Conservation (phyloP, 2,113 vertebrate genomes). For the Aptenodytes forsteri region DNA sequence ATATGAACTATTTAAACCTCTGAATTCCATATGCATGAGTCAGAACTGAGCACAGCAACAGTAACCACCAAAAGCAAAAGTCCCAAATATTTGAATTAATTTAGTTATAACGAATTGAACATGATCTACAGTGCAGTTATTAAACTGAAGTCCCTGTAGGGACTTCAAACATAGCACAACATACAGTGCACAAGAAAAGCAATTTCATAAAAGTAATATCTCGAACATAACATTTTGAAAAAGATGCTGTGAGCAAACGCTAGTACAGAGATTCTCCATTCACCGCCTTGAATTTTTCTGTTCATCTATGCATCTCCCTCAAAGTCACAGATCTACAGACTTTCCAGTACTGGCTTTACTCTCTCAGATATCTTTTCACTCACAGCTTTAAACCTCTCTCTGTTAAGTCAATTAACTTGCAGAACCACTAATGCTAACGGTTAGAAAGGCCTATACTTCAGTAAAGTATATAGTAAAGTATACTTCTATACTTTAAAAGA, state of each 20-base stretch:
- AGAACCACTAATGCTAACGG: background rate
- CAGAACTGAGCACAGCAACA: constrained; percentile 9
- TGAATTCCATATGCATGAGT: constrained; percentile 20
- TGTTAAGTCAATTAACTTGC: background rate
- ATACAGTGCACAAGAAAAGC: background rate
- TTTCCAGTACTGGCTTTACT: background rate
- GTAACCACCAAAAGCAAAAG: background rate
- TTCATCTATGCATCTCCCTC: background rate
- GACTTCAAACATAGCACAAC: background rate
- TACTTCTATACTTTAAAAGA: background rate
- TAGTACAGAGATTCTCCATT: background rate
- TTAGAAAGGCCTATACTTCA: background rate
- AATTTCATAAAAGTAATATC: constrained; percentile 41
- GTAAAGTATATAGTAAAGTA: background rate
- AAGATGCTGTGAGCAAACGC: background rate
- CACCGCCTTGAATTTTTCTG: background rate
- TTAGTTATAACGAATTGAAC: constrained; percentile 21
- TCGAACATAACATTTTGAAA: background rate
- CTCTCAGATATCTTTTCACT: background rate
- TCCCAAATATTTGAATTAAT: constrained; percentile 36
- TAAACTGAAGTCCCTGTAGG: constrained; percentile 13
- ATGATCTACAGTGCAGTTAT: background rate
- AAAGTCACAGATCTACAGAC: background rate
- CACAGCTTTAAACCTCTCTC: background rate
- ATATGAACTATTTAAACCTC: constrained; percentile 11